Percentiles rank a stretch among this genome's conserved stretches.
These are phyloP conservation scores for Cavia porcellus DNA, from an alignment of 2,113 vertebrate species.

Conservation along the genomic window DNA sequence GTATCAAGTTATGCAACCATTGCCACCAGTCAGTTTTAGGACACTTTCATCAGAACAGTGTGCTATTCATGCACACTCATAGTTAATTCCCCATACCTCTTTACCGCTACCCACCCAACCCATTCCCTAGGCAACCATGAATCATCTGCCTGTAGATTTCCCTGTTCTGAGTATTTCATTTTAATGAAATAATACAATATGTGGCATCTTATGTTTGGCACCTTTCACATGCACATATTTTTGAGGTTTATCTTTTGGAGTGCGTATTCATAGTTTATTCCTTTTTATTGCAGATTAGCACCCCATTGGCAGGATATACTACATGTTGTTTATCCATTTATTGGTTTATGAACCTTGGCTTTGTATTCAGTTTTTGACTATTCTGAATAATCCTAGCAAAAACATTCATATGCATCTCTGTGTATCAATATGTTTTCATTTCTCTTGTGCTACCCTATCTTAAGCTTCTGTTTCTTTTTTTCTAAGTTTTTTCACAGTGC, in stretches of 20 bases:
- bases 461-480: not conserved
- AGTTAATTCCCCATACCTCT: not conserved
- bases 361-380: not conserved
- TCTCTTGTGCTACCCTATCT: not conserved
- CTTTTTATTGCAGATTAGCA: not conserved
- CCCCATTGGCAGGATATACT: not conserved
- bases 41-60: not conserved
- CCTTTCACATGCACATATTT: not conserved
- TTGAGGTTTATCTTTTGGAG: not conserved
- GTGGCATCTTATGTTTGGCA: not conserved
- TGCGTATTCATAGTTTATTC: not conserved
- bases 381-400: not conserved
- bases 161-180: not conserved
- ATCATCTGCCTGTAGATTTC: not conserved
- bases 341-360: no score
- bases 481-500: no score
- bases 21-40: not conserved
- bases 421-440: not conserved
- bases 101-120: not conserved
- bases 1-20: not conserved
- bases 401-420: not conserved
- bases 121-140: not conserved
- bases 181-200: not conserved
- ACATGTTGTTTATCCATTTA: no score
- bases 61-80: not conserved